Conservation (phyloP, 1,140 invertebrate genomes). For the Ceratina japonica region DNA sequence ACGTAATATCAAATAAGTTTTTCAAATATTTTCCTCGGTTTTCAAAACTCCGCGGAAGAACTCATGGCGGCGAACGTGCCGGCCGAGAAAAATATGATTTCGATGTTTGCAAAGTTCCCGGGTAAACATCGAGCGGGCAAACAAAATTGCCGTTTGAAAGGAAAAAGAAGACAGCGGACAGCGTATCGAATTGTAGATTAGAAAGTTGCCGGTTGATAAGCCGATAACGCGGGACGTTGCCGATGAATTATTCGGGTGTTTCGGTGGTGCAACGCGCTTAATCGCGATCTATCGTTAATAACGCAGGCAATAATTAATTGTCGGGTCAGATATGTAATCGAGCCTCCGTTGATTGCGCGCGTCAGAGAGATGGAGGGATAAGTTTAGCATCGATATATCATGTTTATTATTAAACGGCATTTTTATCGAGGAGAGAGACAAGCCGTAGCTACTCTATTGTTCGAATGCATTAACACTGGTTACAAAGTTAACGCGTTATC, state of each 20-base stretch:
- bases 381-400: background rate
- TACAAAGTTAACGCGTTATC: background rate
- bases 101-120: background rate
- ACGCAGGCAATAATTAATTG: background rate
- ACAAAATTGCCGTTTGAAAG: no score
- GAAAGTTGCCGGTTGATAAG: slow-evolving; percentile 6
- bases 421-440: background rate
- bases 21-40: no score
- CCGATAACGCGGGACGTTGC: background rate
- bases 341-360: no score
- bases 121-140: background rate
- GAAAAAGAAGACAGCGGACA: no score
- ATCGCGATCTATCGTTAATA: background rate
- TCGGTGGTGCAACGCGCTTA: background rate
- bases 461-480: background rate
- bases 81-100: no score
- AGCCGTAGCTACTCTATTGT: slow-evolving; percentile 9
- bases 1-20: no score
- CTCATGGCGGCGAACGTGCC: no score
- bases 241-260: background rate
- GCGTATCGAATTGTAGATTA: background rate
- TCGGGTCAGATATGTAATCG: background rate
- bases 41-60: no score
- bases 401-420: background rate
- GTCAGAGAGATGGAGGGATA: background rate